phyloP scores from a whole-genome alignment of 2,113 vertebrate species.

The Nothoprocta pentlandii region DNA sequence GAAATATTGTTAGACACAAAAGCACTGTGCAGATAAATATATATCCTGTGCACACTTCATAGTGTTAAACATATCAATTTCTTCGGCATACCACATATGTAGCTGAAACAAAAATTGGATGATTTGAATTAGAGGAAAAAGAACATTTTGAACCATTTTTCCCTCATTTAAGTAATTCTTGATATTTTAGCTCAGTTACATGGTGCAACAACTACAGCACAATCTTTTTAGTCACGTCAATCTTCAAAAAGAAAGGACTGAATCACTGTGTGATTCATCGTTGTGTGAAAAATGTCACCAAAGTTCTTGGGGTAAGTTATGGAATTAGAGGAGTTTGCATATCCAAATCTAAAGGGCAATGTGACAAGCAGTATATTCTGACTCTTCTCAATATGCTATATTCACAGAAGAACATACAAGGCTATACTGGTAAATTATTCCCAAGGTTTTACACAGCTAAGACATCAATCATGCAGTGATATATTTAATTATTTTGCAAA shows the following conservation, averaged over 20 bases:
- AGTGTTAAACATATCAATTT: neutral
- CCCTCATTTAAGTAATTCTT: neutral
- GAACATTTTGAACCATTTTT: neutral
- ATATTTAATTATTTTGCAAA: conserved; percentile 4
- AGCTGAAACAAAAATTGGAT: neutral
- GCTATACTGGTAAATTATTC: neutral
- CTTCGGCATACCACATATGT: neutral
- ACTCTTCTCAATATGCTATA: neutral
- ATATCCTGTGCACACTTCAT: neutral
- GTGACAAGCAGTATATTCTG: neutral
- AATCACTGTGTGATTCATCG: neutral
- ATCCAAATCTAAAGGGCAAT: neutral
- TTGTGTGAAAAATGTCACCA: neutral
- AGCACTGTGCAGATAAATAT: neutral
- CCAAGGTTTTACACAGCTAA: neutral
- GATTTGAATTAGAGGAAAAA: neutral
- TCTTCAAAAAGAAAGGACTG: neutral
- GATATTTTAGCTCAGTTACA: neutral
- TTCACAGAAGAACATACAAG: neutral
- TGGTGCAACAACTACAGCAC: neutral
- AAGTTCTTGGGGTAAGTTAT: neutral
- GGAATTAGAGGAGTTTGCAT: neutral
- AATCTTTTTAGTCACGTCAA: neutral
- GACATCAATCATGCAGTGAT: neutral
- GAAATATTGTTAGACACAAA: neutral